Percentiles rank a stretch among this genome's conserved stretches.
Evolutionary conservation across 2,888 invertebrate species (phyloP).

Genomic region (Oxycera nigricornis): DNA sequence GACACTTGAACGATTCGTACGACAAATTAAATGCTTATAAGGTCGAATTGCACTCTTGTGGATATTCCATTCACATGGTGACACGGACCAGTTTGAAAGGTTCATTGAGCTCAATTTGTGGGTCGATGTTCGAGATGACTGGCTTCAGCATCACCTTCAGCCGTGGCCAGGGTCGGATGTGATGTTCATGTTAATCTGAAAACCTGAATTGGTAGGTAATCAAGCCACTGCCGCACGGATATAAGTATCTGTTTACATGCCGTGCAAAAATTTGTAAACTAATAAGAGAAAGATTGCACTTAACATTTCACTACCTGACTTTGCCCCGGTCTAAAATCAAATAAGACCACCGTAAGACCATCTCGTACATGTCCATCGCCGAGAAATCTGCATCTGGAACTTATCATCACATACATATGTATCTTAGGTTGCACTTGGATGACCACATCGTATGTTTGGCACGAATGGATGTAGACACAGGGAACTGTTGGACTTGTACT

Average conservation of each 20-base stretch:
- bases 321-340: background rate
- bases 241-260: constrained; percentile 30
- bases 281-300: constrained; percentile 25
- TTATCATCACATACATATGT: background rate
- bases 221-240: background rate
- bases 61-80: constrained; percentile 10
- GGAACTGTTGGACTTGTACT: background rate
- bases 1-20: constrained; percentile 23
- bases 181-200: constrained; percentile 30
- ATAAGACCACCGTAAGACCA: background rate
- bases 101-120: constrained; percentile 38
- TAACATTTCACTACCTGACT: constrained; percentile 1
- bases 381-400: constrained; percentile 11
- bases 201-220: constrained; percentile 13
- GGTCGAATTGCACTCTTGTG: constrained; percentile 20
- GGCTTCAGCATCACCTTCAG: background rate
- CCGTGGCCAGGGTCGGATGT: background rate
- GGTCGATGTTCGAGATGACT: constrained; percentile 16
- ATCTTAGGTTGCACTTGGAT: background rate
- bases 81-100: constrained; percentile 29
- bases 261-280: constrained; percentile 27
- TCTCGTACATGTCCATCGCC: background rate
- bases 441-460: background rate
- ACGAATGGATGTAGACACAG: background rate
- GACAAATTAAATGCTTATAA: constrained; percentile 20